Evolutionary conservation across 2,888 invertebrate genomes (phyloP), one percentile per base, ranked within the genome.

Genomic region (Malthinus flaveolus): DNA sequence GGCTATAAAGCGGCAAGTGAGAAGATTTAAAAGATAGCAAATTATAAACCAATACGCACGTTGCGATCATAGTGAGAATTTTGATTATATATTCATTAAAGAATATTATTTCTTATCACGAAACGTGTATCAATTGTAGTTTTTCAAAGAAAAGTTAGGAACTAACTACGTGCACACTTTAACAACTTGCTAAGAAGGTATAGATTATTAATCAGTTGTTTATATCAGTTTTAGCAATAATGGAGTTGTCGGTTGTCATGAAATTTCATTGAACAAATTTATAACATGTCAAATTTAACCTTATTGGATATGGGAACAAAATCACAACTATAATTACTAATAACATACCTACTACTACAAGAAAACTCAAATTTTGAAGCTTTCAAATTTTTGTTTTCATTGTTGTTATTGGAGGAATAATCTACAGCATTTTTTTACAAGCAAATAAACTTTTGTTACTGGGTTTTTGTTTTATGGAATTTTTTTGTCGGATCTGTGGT

Each of bases 181-280:
- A 15, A 42, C 39, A 42, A 42, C 39, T 23, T 42, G 13, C 23
- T 15, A 42, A 23, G 39, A 42, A 42, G 23, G 23, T 23, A 23
- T 23, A 23, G 15, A 42, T 13, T 23, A 42, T 42, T 15, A 42
- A 42, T 42, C 39, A 42, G 39, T 42, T 23, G 23, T 23, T 42
- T 15, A 42, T 15, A 42, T 42, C 39, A 42, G 23, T 42, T 23
- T 42, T 13, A 42, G 12, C 39, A 11, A 42, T 42, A 42, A 42
- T 42, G 11, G 15, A 42, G 39, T 42, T 42, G 39, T 42, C 39
- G 15, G 11, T 42, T 42, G 39, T 42, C 39, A 42, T 15, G 39
- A n/a, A 13, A 42, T 42, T 42, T 42, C 39, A 42, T 8, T 42
- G 39, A 13, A 42, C 39, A 42, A 9, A 23, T 23, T 23, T 23